phyloP scores from a whole-genome alignment of 2,888 invertebrate species.

The Hydriomena furcata region DNA sequence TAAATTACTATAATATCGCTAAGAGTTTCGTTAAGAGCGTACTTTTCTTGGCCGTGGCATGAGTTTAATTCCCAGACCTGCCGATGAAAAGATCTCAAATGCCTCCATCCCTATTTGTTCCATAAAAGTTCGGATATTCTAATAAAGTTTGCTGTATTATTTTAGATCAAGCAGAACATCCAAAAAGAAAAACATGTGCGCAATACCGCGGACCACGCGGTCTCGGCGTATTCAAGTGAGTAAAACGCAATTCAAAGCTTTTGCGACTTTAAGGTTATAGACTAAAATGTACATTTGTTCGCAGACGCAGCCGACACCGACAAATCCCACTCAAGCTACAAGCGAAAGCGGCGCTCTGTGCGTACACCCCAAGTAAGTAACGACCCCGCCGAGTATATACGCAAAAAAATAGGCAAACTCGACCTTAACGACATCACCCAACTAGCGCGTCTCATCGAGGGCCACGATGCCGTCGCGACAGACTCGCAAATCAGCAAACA shows the following conservation, averaged over 20 bases:
- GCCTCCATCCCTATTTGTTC: neutral
- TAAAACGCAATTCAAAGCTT: conserved; percentile 22
- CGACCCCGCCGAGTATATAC: conserved; percentile 67
- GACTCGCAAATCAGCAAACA: conserved; percentile 53
- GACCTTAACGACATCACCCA: conserved; percentile 70
- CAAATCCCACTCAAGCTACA: conserved; percentile 69
- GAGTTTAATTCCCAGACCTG: neutral
- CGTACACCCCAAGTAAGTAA: conserved; percentile 74
- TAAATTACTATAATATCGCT: no score
- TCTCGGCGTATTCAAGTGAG: conserved; percentile 70
- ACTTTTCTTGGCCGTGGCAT: neutral
- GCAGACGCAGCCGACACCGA: conserved; percentile 68
- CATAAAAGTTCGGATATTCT: neutral
- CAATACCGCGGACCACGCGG: conserved; percentile 55
- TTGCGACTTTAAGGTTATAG: neutral
- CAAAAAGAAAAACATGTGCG: conserved; percentile 67
- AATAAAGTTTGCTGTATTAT: conserved; percentile 19
- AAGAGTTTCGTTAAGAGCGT: neutral
- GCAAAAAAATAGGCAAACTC: conserved; percentile 68
- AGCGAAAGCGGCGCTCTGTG: conserved; percentile 66
- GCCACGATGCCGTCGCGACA: conserved; percentile 55
- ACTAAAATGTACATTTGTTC: conserved; percentile 8
- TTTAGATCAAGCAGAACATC: conserved; percentile 68
- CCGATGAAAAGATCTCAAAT: neutral
- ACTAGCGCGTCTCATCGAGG: conserved; percentile 68